Base-by-base conservation (phyloP, 1,140 invertebrate genomes). In the Euglossa dilemma region DNA sequence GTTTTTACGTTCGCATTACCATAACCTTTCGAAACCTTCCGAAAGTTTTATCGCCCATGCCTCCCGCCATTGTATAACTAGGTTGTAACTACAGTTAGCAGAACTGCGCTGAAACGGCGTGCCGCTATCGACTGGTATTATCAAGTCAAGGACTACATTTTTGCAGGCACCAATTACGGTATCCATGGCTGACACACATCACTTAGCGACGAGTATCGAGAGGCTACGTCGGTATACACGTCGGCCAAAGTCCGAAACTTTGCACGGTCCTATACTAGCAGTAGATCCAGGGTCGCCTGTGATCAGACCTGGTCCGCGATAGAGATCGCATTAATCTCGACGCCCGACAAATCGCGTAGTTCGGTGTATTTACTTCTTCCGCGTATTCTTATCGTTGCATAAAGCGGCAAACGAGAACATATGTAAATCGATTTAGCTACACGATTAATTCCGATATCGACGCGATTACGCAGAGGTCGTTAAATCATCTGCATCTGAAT, bases 21-120 rank as follows among this genome's bases (percentile, higher is more conserved):
- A 61, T 56, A 61, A 72, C 56, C 45, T 72, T 72, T 67, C 52
- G 63, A 36, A 83, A 69, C 75, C 64, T 79, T 70, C 66, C 81
- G n/a, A 79, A 83, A 83, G 47, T 83, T 83, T 76, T 71, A 71
- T 83, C 81, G 75, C 25, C 25, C 56, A 66, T 83, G n/a, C 75
- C 16, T 66, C 23, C 57, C 67, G 50, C 56, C n/a, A 28, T 72
- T 61, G 77, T 72, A 63, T 59, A 80, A 84, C 77, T 80, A 80
- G 77, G 82, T 84, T 84, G 56, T 66, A 80, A 84, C 76, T 84
- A 73, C 59, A 45, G 75, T 87, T 86, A 64, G 25, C 59, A 25
- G 50, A 87, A 59, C 66, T 70, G 52, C 57, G 82, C 6, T 61
- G 28, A 84, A 66, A 70, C 73, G 71, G 52, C 28, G 63, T 20